These are phyloP conservation scores for Petrolisthes manimaculis DNA, from an alignment of 2,888 invertebrate genomes.

Conservation along the genomic window DNA sequence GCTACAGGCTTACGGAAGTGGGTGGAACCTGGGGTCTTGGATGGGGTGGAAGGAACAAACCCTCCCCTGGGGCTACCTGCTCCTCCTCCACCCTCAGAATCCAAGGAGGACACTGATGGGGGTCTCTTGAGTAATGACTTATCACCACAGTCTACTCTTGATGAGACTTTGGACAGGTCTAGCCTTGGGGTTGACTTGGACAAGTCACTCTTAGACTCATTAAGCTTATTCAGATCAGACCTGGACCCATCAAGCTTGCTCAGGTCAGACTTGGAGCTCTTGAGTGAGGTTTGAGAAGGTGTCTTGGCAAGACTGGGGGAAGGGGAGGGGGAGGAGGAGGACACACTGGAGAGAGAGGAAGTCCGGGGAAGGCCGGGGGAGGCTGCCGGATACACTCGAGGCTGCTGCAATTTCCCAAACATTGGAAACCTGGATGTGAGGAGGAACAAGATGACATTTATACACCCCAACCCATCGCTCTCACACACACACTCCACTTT, in stretches of 20 bases:
- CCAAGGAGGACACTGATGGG: conserved; percentile 49
- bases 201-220: conserved; percentile 29
- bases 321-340: conserved; percentile 33
- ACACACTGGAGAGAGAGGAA: conserved; percentile 58
- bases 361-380: conserved; percentile 42
- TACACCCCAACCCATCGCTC: not conserved
- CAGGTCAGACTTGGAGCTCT: conserved; percentile 37
- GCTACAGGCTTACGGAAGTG: conserved; percentile 58
- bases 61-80: conserved; percentile 26
- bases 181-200: conserved; percentile 44
- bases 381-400: conserved; percentile 35
- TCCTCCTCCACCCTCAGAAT: conserved; percentile 36
- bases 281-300: conserved; percentile 53
- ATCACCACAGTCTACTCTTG: conserved; percentile 56
- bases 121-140: conserved; percentile 52
- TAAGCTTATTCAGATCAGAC: conserved; percentile 32
- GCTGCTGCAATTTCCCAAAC: conserved; percentile 53
- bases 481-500: no score
- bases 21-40: conserved; percentile 29
- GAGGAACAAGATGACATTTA: conserved; percentile 19
- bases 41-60: conserved; percentile 15
- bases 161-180: conserved; percentile 47
- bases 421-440: conserved; percentile 59
- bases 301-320: conserved; percentile 42
- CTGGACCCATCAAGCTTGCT: conserved; percentile 24